Percentiles rank a stretch among this genome's conserved stretches.
These are phyloP conservation scores for Puntigrus tetrazona DNA, from an alignment of 2,113 vertebrate species.

Conservation along the genomic window DNA sequence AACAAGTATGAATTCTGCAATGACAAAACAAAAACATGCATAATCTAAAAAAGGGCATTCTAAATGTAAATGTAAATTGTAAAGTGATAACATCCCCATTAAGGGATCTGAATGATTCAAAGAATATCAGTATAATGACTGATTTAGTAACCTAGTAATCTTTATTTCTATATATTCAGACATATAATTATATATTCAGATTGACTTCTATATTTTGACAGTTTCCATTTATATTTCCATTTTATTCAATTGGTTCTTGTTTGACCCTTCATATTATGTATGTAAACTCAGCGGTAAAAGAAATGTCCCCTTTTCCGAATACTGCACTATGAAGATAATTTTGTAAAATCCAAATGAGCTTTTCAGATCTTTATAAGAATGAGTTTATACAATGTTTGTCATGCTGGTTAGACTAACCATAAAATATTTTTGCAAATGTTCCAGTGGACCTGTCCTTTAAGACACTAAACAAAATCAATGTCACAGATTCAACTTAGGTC, in stretches of 20 bases:
- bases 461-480: too few species aligned
- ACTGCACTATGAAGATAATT: background rate
- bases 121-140: background rate
- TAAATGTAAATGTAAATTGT: too few species aligned
- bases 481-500: too few species aligned
- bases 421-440: too few species aligned
- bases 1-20: background rate
- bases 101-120: background rate
- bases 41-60: too few species aligned
- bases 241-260: background rate
- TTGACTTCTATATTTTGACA: background rate
- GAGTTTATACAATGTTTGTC: too few species aligned
- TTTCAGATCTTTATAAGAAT: background rate
- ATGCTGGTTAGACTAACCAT: too few species aligned
- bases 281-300: background rate
- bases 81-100: background rate
- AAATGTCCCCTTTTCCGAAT: too few species aligned
- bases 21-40: background rate
- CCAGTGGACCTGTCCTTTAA: too few species aligned
- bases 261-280: background rate
- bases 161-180: background rate
- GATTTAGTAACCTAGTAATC: background rate
- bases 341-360: background rate
- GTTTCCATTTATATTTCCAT: background rate
- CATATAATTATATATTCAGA: too few species aligned